phyloP scores from a whole-genome alignment of 2,113 vertebrate genomes.

The Jacana jacana region DNA sequence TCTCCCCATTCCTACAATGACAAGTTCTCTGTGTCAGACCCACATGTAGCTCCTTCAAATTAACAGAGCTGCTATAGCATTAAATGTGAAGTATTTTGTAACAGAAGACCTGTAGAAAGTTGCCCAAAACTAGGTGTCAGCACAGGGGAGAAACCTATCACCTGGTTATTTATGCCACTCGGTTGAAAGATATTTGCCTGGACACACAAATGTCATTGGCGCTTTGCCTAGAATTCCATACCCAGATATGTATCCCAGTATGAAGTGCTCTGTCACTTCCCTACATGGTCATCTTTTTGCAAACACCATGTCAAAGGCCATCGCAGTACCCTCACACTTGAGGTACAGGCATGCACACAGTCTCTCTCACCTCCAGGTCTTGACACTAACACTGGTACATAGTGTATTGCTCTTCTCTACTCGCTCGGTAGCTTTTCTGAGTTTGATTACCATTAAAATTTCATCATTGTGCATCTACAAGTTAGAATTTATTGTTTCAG shows the following conservation, averaged over 20 bases:
- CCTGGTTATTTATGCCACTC: constrained; percentile 62
- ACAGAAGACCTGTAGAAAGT: neutral
- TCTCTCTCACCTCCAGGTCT: constrained; percentile 56
- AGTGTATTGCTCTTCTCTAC: neutral
- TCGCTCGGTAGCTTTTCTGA: neutral
- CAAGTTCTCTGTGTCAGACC: neutral
- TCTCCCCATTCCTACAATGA: neutral
- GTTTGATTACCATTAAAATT: neutral
- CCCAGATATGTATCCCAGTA: constrained; percentile 63
- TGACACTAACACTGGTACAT: neutral
- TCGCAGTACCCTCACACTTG: neutral
- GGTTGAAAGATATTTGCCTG: constrained; percentile 72
- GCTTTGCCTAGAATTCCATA: constrained; percentile 78
- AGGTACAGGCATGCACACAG: constrained; percentile 53
- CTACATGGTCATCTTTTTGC: constrained; percentile 85
- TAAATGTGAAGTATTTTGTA: neutral
- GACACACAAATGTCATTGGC: constrained; percentile 80
- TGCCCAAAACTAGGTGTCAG: neutral
- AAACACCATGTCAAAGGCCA: constrained; percentile 71
- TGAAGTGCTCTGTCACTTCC: constrained; percentile 77
- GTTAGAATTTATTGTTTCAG: neutral
- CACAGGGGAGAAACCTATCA: constrained; percentile 46
- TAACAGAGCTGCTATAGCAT: neutral
- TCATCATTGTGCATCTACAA: neutral
- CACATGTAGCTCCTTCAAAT: neutral